Percentiles rank a stretch among this genome's conserved stretches.
phyloP scores from a whole-genome alignment of 2,113 vertebrate genomes.

The Pygoscelis antarcticus region DNA sequence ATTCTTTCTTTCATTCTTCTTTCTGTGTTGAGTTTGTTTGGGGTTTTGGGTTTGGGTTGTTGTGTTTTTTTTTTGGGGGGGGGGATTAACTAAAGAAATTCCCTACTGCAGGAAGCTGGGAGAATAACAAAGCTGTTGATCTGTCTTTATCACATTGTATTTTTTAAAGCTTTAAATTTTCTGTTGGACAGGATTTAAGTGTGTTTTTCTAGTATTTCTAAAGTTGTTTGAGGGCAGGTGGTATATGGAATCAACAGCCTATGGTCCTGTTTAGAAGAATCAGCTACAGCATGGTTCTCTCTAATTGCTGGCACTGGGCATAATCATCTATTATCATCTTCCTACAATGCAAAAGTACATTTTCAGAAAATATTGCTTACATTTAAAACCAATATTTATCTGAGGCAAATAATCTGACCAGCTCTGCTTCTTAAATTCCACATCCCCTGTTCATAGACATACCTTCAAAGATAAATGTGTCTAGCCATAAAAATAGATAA shows the following conservation, averaged over 20 bases:
- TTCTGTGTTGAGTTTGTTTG: background rate
- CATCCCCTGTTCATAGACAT: background rate
- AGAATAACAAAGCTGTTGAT: background rate
- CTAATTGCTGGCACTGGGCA: background rate
- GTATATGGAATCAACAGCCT: background rate
- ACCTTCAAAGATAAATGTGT: background rate
- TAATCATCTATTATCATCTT: background rate
- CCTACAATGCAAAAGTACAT: background rate
- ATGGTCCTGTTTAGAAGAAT: background rate
- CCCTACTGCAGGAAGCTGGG: background rate
- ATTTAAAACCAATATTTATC: slow-evolving; percentile 15
- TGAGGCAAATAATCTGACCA: background rate
- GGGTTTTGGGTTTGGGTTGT: background rate
- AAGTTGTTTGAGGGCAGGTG: background rate
- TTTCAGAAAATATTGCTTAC: background rate
- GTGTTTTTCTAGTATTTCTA: background rate
- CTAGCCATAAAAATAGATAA: background rate
- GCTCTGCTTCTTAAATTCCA: background rate
- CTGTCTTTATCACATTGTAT: rapidly evolving
- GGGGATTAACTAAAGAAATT: background rate
- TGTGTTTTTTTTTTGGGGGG: background rate
- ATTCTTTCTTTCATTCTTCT: background rate
- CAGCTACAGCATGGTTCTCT: background rate
- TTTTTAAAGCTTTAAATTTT: background rate
- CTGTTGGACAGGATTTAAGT: background rate